Base-by-base conservation (phyloP, 2,113 vertebrate genomes). In the Pelobates fuscus region DNA sequence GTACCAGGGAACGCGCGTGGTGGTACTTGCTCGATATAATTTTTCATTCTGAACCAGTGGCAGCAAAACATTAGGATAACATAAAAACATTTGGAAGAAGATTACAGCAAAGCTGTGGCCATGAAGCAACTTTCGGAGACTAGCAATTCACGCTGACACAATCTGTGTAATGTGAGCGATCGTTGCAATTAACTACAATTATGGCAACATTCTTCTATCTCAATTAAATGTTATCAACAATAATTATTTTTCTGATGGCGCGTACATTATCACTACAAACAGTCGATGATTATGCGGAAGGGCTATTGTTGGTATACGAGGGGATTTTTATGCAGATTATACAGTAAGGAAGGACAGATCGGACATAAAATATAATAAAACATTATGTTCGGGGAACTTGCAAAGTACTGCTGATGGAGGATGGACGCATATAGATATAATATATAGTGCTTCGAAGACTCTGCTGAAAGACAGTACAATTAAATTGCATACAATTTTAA, bases 211-310 rank as follows among this genome's bases (percentile, higher is more conserved):
- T 76, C 72, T 67, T 67, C 64, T 12, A 26, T 49, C 72, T 76
- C 72, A 67, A 75, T 67, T 59, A 67, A 76, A 75, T 66, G 62
- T 67, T 66, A 75, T 75, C 71, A 66, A 67, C 64, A 76, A 76
- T 75, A 67, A 76, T 60, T 37, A 60, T 76, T 67, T 24, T 76
- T 76, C 64, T 32, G 72, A 76, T 52, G 55, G 55, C 37, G 60
- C n/a, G 29, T 67, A 24, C 55, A 67, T 67, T 24, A 58, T 49
- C 15, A 30, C 27, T 30, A 67, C 63, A 75, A 75, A 76, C 37
- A 67, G 64, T 71, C 24, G 57, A 60, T 71, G 26, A 75, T 75
- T 23, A 27, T 59, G 46, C 58, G 54, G 64, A 76, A 67, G 20
- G 57, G 58, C 54, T 24, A 44, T 61, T 76, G 54, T 61, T 76